Percentiles rank a stretch among this genome's conserved stretches.
Evolutionary conservation across 2,113 vertebrate genomes (phyloP).

Genomic region (Bolborhynchus lineola): DNA sequence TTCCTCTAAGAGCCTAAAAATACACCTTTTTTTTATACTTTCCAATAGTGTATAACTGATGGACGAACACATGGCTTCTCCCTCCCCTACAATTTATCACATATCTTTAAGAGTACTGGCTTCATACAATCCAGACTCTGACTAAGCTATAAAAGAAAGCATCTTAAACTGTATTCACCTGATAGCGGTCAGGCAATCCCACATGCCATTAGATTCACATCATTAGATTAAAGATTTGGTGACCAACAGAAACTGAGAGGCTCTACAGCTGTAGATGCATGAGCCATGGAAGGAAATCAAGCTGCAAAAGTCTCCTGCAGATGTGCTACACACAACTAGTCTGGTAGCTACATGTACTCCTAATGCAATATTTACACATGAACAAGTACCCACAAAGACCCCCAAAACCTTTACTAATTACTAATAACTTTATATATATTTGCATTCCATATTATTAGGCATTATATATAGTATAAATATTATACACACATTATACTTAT

Average conservation of each 20-base stretch:
- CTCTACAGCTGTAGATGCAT: neutral
- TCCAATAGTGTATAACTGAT: neutral
- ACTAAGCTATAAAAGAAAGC: neutral
- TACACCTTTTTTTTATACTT: neutral
- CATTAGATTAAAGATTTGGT: neutral
- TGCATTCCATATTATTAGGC: neutral
- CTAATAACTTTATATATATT: neutral
- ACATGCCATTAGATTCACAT: neutral
- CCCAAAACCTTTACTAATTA: neutral
- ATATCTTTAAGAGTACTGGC: neutral
- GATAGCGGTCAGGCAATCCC: neutral
- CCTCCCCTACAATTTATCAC: rapidly evolving
- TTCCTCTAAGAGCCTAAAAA: neutral
- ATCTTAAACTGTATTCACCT: neutral
- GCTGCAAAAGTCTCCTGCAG: neutral
- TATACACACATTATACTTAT: neutral
- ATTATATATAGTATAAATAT: neutral
- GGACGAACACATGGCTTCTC: neutral
- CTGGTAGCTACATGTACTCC: neutral
- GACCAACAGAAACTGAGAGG: neutral
- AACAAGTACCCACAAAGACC: neutral
- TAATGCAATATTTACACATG: neutral
- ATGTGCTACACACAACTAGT: neutral
- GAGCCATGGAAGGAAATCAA: neutral
- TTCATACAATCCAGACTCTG: neutral